A percentile compares a stretch with the other conserved stretches of the same genome.
Conservation (phyloP, 2,888 invertebrate species). For the Thalpophila matura region DNA sequence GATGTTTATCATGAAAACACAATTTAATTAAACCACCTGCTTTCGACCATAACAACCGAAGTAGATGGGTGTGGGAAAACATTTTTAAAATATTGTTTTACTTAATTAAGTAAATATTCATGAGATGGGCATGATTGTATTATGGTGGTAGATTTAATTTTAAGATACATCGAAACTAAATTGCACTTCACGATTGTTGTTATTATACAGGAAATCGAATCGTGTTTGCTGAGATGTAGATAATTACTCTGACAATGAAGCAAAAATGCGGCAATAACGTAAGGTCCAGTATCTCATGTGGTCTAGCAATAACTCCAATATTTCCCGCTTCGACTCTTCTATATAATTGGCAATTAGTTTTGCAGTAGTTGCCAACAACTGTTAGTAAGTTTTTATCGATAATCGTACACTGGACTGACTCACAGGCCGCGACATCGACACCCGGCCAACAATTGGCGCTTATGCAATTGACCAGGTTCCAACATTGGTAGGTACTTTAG, state of each 20-base stretch:
- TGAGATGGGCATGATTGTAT: slow-evolving; percentile 43
- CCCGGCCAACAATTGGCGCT: slow-evolving; percentile 76
- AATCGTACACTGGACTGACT: slow-evolving; percentile 75
- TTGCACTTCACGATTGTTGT: slow-evolving; percentile 50
- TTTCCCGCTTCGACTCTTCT: slow-evolving; percentile 40
- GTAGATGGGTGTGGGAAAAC: slow-evolving; percentile 13
- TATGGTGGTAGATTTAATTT: slow-evolving; percentile 52
- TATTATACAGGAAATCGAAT: slow-evolving; percentile 55
- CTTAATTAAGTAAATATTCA: slow-evolving; percentile 38
- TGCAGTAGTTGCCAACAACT: slow-evolving; percentile 77
- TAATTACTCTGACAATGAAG: slow-evolving; percentile 58
- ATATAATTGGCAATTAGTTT: slow-evolving; percentile 81
- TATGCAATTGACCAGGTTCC: slow-evolving; percentile 83
- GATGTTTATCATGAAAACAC: slow-evolving; percentile 58
- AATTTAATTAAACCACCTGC: slow-evolving; percentile 40
- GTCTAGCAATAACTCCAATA: slow-evolving; percentile 29
- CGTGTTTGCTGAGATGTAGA: slow-evolving; percentile 37
- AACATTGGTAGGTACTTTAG: slow-evolving; percentile 62
- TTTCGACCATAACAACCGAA: slow-evolving; percentile 17
- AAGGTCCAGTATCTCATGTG: slow-evolving; percentile 33
- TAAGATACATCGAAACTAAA: slow-evolving; percentile 48
- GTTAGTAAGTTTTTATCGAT: slow-evolving; percentile 73
- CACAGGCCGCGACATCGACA: slow-evolving; percentile 72
- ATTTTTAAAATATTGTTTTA: slow-evolving; percentile 18
- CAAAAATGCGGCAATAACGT: slow-evolving; percentile 36